Evolutionary conservation across 2,797 vertebrate species (phyloP).

Genomic region (Hozukius guyotensis): DNA sequence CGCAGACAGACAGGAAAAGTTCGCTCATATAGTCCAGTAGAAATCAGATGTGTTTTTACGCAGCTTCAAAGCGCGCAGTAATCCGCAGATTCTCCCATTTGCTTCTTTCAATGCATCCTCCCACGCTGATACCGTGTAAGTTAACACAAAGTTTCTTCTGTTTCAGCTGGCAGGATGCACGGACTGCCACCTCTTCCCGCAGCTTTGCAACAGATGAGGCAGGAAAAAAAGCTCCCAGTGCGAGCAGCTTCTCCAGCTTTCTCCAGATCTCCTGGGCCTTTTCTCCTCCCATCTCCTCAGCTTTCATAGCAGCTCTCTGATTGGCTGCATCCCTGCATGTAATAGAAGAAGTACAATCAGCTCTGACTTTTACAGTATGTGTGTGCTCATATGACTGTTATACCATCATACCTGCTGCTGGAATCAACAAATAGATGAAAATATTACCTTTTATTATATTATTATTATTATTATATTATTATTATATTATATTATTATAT

Average conservation of each 20-base stretch:
- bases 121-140: constrained; percentile 15
- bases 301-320: constrained; percentile 30
- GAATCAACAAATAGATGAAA: neutral
- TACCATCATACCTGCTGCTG: neutral
- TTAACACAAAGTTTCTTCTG: constrained; percentile 58
- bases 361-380: neutral
- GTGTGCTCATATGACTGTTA: neutral
- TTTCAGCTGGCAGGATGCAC: constrained; percentile 43
- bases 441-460: no score
- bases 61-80: constrained; percentile 15
- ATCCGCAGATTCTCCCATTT: constrained; percentile 27
- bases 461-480: no score
- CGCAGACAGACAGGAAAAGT: neutral
- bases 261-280: no score
- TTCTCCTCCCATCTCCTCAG: no score
- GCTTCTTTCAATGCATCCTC: constrained; percentile 28
- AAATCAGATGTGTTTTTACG: constrained; percentile 20
- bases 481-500: no score
- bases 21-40: constrained; percentile 28
- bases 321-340: constrained; percentile 69
- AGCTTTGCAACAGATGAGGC: constrained; percentile 57
- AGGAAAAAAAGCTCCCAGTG: constrained; percentile 28
- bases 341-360: neutral
- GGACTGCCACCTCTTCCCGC: constrained; percentile 38
- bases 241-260: neutral